Base-by-base conservation (phyloP, 2,113 vertebrate genomes). In the Hymenochirus boettgeri region DNA sequence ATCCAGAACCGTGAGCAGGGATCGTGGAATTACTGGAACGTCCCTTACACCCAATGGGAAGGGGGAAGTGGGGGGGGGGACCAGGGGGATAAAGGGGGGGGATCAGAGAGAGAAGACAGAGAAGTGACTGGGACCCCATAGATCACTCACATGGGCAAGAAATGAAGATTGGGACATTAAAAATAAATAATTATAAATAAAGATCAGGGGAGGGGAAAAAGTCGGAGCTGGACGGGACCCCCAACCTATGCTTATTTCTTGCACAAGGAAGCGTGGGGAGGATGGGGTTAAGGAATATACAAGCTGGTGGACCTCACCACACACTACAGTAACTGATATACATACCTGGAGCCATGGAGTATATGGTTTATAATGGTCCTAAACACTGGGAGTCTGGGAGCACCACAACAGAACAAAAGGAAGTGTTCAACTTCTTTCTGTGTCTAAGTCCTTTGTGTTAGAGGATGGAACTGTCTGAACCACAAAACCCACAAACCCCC, bases 21-120 rank as follows among this genome's bases (percentile, higher is more conserved):
- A 95, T 98, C 93, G 94, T 98, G 95, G n/a, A 96, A 93, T 92
- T 92, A 85, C 89, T 92, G 86, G 90, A 93, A 92, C 87, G 85
- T 90, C 88, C 90, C 89, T 83, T 89, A 83, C n/a, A 80, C 82
- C 82, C 83, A 80, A 80, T 85, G 75, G 71, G 63, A 57, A 45
- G 17, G 35, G 18, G 61, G 2, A 39, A 63, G 15, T 35, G 55
- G 55, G 10, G 17, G 19, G 21, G 24, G n/a, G 8, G 37, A 26
- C 17, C 18, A 5, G 3, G 15, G 52, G 50, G 62, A 52, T n/a
- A 24, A 21, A 10, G 10, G 7, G 48, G 19, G n/a, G 6, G 19
- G 65, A 79, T 69, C 74, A 77, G 79, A 80, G 85, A 80, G 83
- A 70, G 79, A 80, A 85, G 80, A 73, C 82, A 74, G n/a, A n/a